phyloP scores from a whole-genome alignment of 2,888 invertebrate species.

The Lepetodrilus schrolli region DNA sequence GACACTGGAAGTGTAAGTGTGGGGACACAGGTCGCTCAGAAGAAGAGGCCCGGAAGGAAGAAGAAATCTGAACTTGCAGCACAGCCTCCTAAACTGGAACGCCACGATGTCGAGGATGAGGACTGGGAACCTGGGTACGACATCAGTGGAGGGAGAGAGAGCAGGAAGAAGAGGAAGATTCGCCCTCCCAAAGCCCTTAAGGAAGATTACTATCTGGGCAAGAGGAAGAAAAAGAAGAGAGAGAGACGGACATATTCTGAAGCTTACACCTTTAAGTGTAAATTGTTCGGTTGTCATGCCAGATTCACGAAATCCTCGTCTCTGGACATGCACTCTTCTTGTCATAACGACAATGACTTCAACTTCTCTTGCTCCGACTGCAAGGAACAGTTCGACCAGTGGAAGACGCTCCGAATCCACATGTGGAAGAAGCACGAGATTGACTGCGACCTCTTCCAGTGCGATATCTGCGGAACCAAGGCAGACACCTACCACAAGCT shows the following conservation, averaged over 20 bases:
- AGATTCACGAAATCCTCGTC: slow-evolving; percentile 79
- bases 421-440: slow-evolving; percentile 84
- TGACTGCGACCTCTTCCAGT: slow-evolving; percentile 76
- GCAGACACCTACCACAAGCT: slow-evolving; percentile 79
- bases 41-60: slow-evolving; percentile 58
- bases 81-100: slow-evolving; percentile 45
- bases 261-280: slow-evolving; percentile 49
- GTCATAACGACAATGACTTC: slow-evolving; percentile 76
- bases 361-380: slow-evolving; percentile 83
- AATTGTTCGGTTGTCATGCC: slow-evolving; percentile 48
- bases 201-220: slow-evolving; percentile 61
- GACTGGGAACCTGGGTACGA: slow-evolving; percentile 44
- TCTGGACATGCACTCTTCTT: slow-evolving; percentile 81
- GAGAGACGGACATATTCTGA: slow-evolving; percentile 29
- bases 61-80: slow-evolving; percentile 39
- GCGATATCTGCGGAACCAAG: slow-evolving; percentile 61
- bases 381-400: slow-evolving; percentile 78
- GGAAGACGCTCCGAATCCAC: slow-evolving; percentile 82
- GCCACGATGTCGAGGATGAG: slow-evolving; percentile 40
- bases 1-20: slow-evolving; percentile 55
- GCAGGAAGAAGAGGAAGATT: slow-evolving; percentile 53
- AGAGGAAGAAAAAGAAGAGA: slow-evolving; percentile 42
- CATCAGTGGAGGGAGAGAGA: slow-evolving; percentile 45
- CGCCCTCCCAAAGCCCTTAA: slow-evolving; percentile 60
- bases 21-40: slow-evolving; percentile 65